phyloP scores from a whole-genome alignment of 2,113 vertebrate genomes.

The Gallinago paraguaiae region DNA sequence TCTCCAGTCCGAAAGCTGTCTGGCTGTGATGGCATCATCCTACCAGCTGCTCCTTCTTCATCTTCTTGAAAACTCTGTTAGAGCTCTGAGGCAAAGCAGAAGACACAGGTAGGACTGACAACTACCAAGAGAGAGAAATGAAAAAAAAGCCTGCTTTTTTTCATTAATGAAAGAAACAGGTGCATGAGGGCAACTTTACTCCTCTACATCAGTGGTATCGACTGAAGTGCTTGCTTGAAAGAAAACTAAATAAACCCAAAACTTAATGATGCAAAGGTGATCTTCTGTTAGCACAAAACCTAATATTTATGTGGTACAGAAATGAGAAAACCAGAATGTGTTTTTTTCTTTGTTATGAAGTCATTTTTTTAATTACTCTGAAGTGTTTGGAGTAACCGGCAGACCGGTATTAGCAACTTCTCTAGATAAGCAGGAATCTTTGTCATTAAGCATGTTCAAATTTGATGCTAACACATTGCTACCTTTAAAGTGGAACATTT shows the following conservation, averaged over 20 bases:
- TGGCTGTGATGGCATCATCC: neutral
- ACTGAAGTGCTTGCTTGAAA: neutral
- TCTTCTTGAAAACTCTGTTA: neutral
- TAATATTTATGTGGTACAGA: neutral
- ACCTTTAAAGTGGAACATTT: slow-evolving; percentile 51
- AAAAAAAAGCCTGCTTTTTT: neutral
- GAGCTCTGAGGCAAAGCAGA: neutral
- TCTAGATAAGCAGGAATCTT: neutral
- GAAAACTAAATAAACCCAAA: neutral
- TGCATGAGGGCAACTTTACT: neutral
- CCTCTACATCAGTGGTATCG: neutral
- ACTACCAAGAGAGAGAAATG: neutral
- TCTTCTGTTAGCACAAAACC: neutral
- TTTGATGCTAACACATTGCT: slow-evolving; percentile 32
- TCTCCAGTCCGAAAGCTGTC: neutral
- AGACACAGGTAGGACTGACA: neutral
- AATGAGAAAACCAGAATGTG: neutral
- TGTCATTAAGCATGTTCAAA: slow-evolving; percentile 40
- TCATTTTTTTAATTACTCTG: neutral
- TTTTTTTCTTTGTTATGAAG: neutral
- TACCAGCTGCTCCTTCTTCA: neutral
- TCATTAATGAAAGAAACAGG: neutral
- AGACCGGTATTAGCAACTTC: neutral
- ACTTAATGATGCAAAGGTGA: neutral
- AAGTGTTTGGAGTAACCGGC: neutral